Percentiles rank a stretch among this genome's conserved stretches.
These are phyloP conservation scores for Karalla daura DNA, from an alignment of 2,797 vertebrate species.

Conservation along the genomic window DNA sequence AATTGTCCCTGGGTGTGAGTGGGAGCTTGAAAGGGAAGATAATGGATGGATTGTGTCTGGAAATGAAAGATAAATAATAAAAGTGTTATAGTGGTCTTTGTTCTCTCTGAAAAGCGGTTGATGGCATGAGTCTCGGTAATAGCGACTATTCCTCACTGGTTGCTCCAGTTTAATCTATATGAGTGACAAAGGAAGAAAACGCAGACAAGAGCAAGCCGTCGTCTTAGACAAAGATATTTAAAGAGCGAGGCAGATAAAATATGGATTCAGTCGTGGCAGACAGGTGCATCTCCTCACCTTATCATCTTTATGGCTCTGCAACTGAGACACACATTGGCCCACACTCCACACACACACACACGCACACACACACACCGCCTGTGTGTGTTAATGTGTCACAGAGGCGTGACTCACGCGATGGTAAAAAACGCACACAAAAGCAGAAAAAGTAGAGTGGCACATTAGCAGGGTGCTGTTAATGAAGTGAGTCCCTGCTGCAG, in stretches of 20 bases:
- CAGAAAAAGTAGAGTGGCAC: conserved; percentile 50
- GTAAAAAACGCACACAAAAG: conserved; percentile 20
- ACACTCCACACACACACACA: no score
- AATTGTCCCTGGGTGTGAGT: no score
- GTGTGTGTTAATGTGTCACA: conserved; percentile 5
- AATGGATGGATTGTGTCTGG: no score
- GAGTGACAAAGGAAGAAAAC: conserved; percentile 7
- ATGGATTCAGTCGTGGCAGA: conserved; percentile 1
- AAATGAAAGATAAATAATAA: no score
- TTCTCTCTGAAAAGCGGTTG: conserved; percentile 17
- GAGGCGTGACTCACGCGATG: neutral
- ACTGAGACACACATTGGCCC: neutral
- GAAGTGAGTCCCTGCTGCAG: conserved; percentile 73
- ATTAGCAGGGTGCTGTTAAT: conserved; percentile 74
- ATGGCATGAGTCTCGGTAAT: conserved; percentile 15
- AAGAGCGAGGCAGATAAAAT: conserved; percentile 1
- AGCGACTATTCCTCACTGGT: conserved; percentile 23
- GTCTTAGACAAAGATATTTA: conserved; percentile 2
- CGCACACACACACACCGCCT: neutral
- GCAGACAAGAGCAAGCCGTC: neutral
- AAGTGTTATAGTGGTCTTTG: neutral
- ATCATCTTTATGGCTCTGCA: neutral
- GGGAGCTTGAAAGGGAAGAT: no score
- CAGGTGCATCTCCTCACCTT: neutral
- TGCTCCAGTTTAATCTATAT: conserved; percentile 19